Evolutionary conservation across 2,113 vertebrate genomes (phyloP).

Genomic region (Ciconia stormi): DNA sequence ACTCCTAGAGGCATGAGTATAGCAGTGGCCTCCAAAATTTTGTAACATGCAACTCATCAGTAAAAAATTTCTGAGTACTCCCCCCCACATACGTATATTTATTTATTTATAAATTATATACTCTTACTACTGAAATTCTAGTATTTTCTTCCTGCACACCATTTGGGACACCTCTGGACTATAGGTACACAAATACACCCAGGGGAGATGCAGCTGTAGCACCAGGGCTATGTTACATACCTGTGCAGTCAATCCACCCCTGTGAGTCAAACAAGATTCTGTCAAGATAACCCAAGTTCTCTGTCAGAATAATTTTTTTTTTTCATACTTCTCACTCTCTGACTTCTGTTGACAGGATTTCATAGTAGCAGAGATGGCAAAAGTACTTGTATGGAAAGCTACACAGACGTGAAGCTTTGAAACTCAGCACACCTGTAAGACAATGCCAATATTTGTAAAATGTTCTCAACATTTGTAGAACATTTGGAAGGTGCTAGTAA

Average conservation of each 20-base stretch:
- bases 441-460: not conserved
- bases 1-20: not conserved
- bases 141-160: not conserved
- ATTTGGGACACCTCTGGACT: not conserved
- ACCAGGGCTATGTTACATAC: no score
- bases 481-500: not conserved
- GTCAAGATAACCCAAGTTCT: not conserved
- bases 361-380: not conserved
- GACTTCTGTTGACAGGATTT: not conserved
- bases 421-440: not conserved
- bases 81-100: not conserved
- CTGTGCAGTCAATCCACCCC: not conserved
- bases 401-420: not conserved
- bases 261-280: fast-evolving
- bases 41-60: not conserved
- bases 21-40: not conserved
- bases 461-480: not conserved
- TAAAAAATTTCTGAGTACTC: not conserved
- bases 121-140: not conserved
- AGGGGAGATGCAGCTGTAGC: not conserved
- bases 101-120: not conserved
- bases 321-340: not conserved
- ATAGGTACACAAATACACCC: not conserved
- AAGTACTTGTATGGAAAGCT: not conserved
- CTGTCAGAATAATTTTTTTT: not conserved